These are phyloP conservation scores for Hippopotamyrus pictus DNA, from an alignment of 2,797 vertebrate species.

Conservation along the genomic window DNA sequence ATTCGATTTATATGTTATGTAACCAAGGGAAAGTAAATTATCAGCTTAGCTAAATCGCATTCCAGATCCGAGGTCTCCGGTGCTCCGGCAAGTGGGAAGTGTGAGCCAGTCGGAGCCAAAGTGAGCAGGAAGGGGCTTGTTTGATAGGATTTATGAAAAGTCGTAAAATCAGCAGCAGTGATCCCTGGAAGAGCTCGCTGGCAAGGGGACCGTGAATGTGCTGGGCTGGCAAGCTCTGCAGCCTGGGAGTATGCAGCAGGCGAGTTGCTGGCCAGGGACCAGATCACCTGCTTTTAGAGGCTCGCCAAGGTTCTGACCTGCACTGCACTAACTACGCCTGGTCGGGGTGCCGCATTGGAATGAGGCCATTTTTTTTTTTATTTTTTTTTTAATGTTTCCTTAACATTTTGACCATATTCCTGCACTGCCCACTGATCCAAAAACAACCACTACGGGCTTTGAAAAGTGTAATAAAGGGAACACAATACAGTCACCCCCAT, in stretches of 20 bases:
- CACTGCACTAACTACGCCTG: neutral
- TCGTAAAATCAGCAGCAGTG: constrained; percentile 59
- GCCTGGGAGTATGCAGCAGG: constrained; percentile 29
- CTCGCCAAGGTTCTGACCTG: neutral
- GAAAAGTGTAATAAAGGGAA: constrained; percentile 4
- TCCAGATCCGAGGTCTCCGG: neutral
- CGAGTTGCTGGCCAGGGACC: neutral
- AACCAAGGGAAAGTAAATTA: neutral
- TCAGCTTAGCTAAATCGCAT: neutral
- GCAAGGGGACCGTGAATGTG: constrained; percentile 47
- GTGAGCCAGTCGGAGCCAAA: constrained; percentile 43
- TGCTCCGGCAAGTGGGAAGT: constrained; percentile 42
- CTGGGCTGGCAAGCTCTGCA: constrained; percentile 34
- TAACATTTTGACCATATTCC: constrained; percentile 9
- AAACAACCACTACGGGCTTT: neutral
- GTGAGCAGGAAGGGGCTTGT: constrained; percentile 53
- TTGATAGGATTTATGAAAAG: constrained; percentile 65
- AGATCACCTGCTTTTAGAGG: constrained; percentile 9
- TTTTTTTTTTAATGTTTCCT: constrained; percentile 1
- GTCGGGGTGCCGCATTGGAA: neutral
- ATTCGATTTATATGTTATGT: neutral
- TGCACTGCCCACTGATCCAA: neutral
- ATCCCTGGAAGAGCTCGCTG: constrained; percentile 49
- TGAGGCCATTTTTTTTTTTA: neutral
- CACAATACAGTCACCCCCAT: neutral